phyloP scores from a whole-genome alignment of 2,888 invertebrate species.

The Drosophila maculinotata region DNA sequence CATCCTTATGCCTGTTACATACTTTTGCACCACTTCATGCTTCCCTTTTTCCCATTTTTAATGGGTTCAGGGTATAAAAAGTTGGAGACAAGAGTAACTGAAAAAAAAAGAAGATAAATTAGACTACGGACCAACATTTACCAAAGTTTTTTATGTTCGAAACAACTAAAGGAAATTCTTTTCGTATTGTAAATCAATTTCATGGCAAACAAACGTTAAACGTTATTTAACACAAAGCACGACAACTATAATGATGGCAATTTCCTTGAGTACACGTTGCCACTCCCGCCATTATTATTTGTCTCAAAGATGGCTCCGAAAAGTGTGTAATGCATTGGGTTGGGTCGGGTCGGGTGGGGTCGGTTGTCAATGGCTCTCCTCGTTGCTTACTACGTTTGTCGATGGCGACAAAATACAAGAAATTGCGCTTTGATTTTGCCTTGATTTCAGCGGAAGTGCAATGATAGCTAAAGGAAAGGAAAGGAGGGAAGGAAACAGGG shows the following conservation, averaged over 20 bases:
- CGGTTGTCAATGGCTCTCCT: constrained; percentile 34
- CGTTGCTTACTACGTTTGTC: constrained; percentile 38
- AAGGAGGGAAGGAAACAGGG: background rate
- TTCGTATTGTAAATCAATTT: constrained; percentile 72
- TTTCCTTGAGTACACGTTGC: constrained; percentile 79
- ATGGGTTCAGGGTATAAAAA: too few relatives aligned
- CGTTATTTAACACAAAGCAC: constrained; percentile 75
- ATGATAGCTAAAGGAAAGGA: constrained; percentile 62
- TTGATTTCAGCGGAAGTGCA: constrained; percentile 77
- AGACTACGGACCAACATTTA: too few relatives aligned
- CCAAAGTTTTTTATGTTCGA: background rate
- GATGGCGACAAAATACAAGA: constrained; percentile 75
- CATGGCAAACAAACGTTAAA: constrained; percentile 76
- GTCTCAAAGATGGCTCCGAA: constrained; percentile 32
- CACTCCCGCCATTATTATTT: constrained; percentile 35
- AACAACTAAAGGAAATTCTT: constrained; percentile 17
- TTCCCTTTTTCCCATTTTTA: too few relatives aligned
- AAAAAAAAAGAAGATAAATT: too few relatives aligned
- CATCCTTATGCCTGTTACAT: too few relatives aligned
- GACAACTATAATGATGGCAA: constrained; percentile 82
- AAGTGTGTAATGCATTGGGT: constrained; percentile 33
- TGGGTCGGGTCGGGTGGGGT: constrained; percentile 37
- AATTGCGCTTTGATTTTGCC: constrained; percentile 75
- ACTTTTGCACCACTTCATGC: too few relatives aligned
- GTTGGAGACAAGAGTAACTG: too few relatives aligned